Evolutionary conservation across 2,888 invertebrate genomes (phyloP), one percentile per base, ranked within the genome.

Genomic region (Hemicrepidius hirtus): DNA sequence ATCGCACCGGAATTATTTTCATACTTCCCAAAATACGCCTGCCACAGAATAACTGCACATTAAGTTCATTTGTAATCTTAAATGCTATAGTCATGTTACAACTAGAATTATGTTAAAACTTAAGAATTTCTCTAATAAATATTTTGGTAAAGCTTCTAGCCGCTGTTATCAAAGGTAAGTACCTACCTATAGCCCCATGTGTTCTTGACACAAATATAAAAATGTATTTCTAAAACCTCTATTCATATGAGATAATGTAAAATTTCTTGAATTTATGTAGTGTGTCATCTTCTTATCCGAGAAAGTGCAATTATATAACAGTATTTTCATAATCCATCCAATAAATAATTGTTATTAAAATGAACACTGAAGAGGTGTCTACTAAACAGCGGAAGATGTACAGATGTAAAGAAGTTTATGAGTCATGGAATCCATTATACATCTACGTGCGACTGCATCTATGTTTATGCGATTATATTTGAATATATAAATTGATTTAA

Each of bases 401-500:
- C 46, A 57, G 71, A 72, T 68, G 41, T 57, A 63, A 72, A 60
- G 57, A 55, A 68, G 24, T 63, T 41, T 28, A 72, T 68, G 71
- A 72, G 35, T 72, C 67, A 67, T 67, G 46, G 57, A 72, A 72
- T 67, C 59, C 32, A 71, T 67, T 68, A 68, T 40, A 62, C 67
- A 21, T 67, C 57, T 67, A 71, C 62, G 65, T 63, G 49, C 50
- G 71, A 73, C 75, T 74, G 68, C 67, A 71, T 71, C 60, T 71
- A 65, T 73, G 81, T 80, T 82, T 81, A 82, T 81, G 80, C 79
- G 82, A 80, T 81, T 82, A 80, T 76, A 83, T 82, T 82, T 81
- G 79, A 82, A 83, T 83, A 81, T 73, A 82, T 82, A 83, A 82
- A 82, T 82, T 80, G 81, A 82, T 82, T 82, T 79, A 78, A 79